Conservation (phyloP, 2,113 vertebrate genomes). For the Cynocephalus volans region DNA sequence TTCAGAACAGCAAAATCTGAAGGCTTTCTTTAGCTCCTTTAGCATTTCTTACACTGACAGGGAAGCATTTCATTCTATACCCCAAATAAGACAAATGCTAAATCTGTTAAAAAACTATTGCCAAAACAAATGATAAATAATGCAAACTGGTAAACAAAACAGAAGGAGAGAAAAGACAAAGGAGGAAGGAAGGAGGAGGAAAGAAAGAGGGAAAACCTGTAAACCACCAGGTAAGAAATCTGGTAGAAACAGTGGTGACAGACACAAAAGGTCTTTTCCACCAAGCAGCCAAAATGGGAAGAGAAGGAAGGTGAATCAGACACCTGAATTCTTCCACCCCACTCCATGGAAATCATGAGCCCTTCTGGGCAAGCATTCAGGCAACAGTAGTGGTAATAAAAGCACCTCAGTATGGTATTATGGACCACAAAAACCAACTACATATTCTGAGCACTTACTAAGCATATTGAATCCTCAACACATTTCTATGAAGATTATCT, state of each 20-base stretch:
- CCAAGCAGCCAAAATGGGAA: neutral
- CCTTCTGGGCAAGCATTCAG: conserved; percentile 9
- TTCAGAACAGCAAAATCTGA: conserved; percentile 47
- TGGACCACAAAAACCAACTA: conserved; percentile 9
- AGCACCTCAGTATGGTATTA: neutral
- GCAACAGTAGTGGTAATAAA: conserved; percentile 1
- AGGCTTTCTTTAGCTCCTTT: conserved; percentile 60
- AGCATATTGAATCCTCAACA: conserved; percentile 5
- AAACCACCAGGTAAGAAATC: conserved; percentile 28
- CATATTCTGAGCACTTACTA: conserved; percentile 43
- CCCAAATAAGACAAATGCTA: conserved; percentile 55
- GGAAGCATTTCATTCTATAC: neutral
- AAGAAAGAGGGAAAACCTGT: neutral
- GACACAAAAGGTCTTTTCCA: conserved; percentile 47
- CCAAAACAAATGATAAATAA: conserved; percentile 56
- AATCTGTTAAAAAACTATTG: conserved; percentile 47
- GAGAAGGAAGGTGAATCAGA: conserved; percentile 24
- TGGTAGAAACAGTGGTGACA: neutral
- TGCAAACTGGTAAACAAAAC: conserved; percentile 39
- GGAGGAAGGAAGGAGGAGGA: neutral
- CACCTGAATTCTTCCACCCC: neutral
- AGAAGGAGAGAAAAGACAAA: neutral
- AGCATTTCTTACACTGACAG: conserved; percentile 14
- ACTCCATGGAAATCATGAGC: conserved; percentile 14
- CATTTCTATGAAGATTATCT: neutral